Base-by-base conservation (phyloP, 2,888 invertebrate genomes). In the Phragmatobia fuliginosa region DNA sequence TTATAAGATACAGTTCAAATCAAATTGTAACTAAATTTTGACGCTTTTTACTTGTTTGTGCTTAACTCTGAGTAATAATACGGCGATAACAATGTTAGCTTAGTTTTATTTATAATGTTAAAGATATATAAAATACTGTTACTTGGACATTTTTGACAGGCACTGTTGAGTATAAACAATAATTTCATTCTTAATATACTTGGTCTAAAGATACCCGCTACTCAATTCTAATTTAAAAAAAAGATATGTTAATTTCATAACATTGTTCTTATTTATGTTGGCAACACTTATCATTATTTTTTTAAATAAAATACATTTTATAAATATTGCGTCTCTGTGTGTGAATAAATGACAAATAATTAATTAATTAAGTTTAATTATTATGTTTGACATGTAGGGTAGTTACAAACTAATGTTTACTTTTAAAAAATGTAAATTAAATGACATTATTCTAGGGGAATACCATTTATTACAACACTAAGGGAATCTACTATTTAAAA, bases 381-480 rank as follows among this genome's bases (percentile, higher is more conserved):
- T 14, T 25, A 14, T 28, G 28, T 28, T 56, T 16, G 14, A 56
- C 28, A 56, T 56, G 16, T 52, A 14, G 10, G 5, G 49, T 52
- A 52, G 25, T 56, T 56, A 28, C 28, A 56, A 56, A 56, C 52
- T 56, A 56, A 16, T 28, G 28, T 16, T 56, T 28, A 28, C 28
- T 56, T 56, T 28, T 1, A 28, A 7, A 11, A 52, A 62, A 62
- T 25, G 1, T 62, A 62, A 62, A 38, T 7, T 41, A 38, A n/a
- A 38, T 25, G 28, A 28, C 16, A 28, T 38, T 62, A 62, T 28
- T 62, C 28, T 62, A 38, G 8, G 1, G 36, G 18, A 28, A 28
- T 62, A 38, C 38, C 3, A 62, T 28, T 38, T 18, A 62, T 62
- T 62, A 62, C 41, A 62, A 62, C 28, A 62, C 62, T 62, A 38